Conservation (phyloP, 37 sponge, comb jelly and placozoan genomes). For the Mnemiopsis leidyi region DNA sequence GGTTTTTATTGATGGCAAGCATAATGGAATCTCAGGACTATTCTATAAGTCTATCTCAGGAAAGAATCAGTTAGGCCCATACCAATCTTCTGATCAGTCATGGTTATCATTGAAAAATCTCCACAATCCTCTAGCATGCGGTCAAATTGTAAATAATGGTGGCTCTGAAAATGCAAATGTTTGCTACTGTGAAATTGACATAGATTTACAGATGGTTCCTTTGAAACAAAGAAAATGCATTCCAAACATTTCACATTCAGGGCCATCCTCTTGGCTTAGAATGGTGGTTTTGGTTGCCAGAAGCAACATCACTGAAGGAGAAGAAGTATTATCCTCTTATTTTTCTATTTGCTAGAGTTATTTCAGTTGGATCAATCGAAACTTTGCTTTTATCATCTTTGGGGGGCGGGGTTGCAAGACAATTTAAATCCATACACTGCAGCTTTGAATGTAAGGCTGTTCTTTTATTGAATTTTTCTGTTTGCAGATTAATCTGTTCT, state of each 20-base stretch:
- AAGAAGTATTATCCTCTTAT: conserved; percentile 31
- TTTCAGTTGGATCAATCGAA: no score
- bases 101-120: not conserved
- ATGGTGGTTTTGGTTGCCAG: not conserved
- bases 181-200: conserved; percentile 17
- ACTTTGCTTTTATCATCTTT: no score
- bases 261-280: not conserved
- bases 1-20: conserved; percentile 22
- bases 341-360: not conserved
- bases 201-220: not conserved
- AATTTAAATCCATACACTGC: no score
- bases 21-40: conserved; percentile 16
- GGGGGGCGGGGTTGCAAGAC: no score
- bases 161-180: not conserved
- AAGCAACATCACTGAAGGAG: not conserved
- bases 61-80: not conserved
- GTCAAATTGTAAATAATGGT: conserved; percentile 28
- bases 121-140: not conserved
- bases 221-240: not conserved
- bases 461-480: no score
- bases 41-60: not conserved
- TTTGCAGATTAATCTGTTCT: no score
- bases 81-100: not conserved
- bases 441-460: no score
- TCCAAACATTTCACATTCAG: not conserved